phyloP scores from a whole-genome alignment of 2,113 vertebrate genomes.

The Xiphophorus hellerii region DNA sequence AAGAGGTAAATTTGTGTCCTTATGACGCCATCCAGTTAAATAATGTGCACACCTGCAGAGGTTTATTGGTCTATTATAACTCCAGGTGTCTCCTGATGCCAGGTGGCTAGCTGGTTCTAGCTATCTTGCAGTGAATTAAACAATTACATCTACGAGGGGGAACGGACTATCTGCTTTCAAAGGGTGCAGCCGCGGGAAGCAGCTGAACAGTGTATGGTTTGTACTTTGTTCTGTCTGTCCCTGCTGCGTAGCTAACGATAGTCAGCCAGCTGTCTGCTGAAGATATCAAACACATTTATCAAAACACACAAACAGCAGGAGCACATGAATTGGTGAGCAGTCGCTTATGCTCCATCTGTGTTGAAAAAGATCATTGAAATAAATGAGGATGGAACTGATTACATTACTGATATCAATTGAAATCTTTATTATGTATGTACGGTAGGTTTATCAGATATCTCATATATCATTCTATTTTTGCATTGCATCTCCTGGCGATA shows the following conservation, averaged over 20 bases:
- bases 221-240: slow-evolving; percentile 10
- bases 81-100: slow-evolving; percentile 1
- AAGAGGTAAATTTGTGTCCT: background rate
- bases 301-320: slow-evolving; percentile 17
- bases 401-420: background rate
- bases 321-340: slow-evolving; percentile 3
- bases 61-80: background rate
- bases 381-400: background rate
- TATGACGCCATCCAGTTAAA: background rate
- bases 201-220: slow-evolving; percentile 2
- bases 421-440: background rate
- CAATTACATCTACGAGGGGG: slow-evolving; percentile 2
- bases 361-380: slow-evolving; percentile 3
- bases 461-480: background rate
- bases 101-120: slow-evolving; percentile 3
- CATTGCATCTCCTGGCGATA: background rate
- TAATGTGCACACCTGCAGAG: background rate
- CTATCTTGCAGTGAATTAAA: slow-evolving; percentile 10
- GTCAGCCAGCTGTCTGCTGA: slow-evolving; percentile 24
- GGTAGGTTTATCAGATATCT: background rate
- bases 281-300: slow-evolving; percentile 13
- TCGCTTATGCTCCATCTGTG: slow-evolving; percentile 11
- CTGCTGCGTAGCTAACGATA: slow-evolving; percentile 23
- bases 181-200: background rate
- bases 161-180: slow-evolving; percentile 3